Conservation (phyloP, 2,888 invertebrate genomes). For the Linyphia triangularis region DNA sequence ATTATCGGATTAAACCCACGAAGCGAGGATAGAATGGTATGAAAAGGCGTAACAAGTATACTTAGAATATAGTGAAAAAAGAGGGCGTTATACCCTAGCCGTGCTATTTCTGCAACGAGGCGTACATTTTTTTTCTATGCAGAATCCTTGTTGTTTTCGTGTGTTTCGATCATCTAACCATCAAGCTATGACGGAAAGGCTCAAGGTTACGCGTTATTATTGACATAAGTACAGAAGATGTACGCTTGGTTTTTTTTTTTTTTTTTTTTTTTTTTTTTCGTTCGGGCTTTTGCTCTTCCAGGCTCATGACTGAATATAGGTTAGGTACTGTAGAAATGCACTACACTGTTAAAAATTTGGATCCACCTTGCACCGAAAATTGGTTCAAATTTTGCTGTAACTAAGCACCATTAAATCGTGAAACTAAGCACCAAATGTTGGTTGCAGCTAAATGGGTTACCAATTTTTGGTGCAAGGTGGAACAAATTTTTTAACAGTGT, state of each 20-base stretch:
- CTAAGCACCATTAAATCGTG: no score
- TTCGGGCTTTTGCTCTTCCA: neutral
- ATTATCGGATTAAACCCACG: slow-evolving; percentile 44
- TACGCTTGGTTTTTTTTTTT: neutral
- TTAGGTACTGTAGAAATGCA: no score
- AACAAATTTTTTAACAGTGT: no score
- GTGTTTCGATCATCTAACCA: slow-evolving; percentile 55
- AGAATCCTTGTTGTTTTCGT: slow-evolving; percentile 35
- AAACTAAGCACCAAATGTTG: no score
- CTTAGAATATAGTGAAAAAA: slow-evolving; percentile 15
- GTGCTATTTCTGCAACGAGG: slow-evolving; percentile 13
- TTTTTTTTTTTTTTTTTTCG: no score
- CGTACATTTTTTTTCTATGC: slow-evolving; percentile 9
- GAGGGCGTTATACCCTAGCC: slow-evolving; percentile 43
- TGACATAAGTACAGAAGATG: slow-evolving; percentile 9
- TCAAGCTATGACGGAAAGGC: slow-evolving; percentile 48
- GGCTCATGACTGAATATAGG: slow-evolving; percentile 16
- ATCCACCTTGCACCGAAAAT: no score
- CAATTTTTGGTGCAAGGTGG: no score
- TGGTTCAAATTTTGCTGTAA: no score
- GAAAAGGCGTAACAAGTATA: slow-evolving; percentile 29
- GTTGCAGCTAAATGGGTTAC: no score
- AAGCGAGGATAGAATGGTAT: neutral
- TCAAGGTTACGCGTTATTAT: slow-evolving; percentile 44
- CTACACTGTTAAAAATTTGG: no score